phyloP scores from a whole-genome alignment of 2,888 invertebrate species.

The Coenonympha glycerion region DNA sequence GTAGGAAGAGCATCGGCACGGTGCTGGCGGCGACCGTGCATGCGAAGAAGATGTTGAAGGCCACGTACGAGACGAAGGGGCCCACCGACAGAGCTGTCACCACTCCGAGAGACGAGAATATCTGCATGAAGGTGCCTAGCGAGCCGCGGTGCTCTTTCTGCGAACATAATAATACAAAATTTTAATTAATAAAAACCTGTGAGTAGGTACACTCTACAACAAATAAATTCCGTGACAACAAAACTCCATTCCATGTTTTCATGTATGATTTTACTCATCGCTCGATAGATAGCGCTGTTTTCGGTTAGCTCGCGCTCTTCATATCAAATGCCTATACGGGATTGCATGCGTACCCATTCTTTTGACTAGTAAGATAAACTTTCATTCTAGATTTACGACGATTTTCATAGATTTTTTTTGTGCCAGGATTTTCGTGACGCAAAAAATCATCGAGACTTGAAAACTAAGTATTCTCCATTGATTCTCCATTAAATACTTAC shows the following conservation, averaged over 20 bases:
- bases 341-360: too few relatives aligned
- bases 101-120: conserved; percentile 49
- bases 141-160: conserved; percentile 58
- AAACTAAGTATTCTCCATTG: not conserved
- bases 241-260: too few relatives aligned
- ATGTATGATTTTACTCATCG: too few relatives aligned
- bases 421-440: too few relatives aligned
- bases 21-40: conserved; percentile 33
- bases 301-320: too few relatives aligned
- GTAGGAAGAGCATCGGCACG: conserved; percentile 47
- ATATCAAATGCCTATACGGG: too few relatives aligned
- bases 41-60: conserved; percentile 39
- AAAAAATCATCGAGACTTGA: not conserved
- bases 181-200: not conserved
- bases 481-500: conserved; percentile 32
- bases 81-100: conserved; percentile 52
- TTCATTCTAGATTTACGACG: too few relatives aligned
- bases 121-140: conserved; percentile 51
- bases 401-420: too few relatives aligned
- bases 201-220: too few relatives aligned
- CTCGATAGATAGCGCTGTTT: too few relatives aligned
- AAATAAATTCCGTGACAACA: too few relatives aligned
- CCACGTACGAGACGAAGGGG: conserved; percentile 46
- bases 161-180: not conserved
- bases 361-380: too few relatives aligned